Evolutionary conservation across 1,140 invertebrate genomes (phyloP), one percentile per base, ranked within the genome.

Genomic region (Anadara kagoshimensis): DNA sequence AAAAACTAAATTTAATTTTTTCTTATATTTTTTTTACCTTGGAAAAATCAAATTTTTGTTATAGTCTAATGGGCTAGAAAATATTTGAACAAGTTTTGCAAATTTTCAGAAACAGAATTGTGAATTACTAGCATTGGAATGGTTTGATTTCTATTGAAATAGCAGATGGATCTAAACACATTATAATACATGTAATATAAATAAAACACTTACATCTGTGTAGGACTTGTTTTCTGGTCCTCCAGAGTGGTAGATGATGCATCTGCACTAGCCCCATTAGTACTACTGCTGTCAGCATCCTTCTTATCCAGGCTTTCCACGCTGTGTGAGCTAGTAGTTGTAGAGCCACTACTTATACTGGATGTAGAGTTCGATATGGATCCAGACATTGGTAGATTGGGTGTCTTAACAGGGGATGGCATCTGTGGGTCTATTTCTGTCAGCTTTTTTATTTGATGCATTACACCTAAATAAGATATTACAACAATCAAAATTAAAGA

Each of bases 391-490:
- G 57, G 5, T 26, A 41, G n/a, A 3, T 75, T 54, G 11, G 63
- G 49, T 44, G 49, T 51, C 47, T 77, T 81, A 3, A 77, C 78
- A 58, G 74, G 82, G 24, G 66, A 77, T 47, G 59, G 71, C 47
- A 73, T 75, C 61, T 57, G 66, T 5, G 75, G 70, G 41, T 82
- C 78, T 0, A 76, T 62, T 44, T 93, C 92, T 51, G 93, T 93
- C 59, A 97, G 90, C 51, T 82, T 82, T 71, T 87, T 84, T 22
- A 89, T 84, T 69, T 98, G 96, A 90, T 98, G 95, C 87, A 97
- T 92, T 11, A 98, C 97, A 70, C 96, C 91, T 91, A 78, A 7
- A 79, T 56, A 54, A 72, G 54, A 56, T 2, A 36, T 2, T 45
- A 65, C 18, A 62, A 36, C 16, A 72, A 36, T 43, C 16, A 41